Conservation (phyloP, 2,888 invertebrate species). For the Meteorus colon region DNA sequence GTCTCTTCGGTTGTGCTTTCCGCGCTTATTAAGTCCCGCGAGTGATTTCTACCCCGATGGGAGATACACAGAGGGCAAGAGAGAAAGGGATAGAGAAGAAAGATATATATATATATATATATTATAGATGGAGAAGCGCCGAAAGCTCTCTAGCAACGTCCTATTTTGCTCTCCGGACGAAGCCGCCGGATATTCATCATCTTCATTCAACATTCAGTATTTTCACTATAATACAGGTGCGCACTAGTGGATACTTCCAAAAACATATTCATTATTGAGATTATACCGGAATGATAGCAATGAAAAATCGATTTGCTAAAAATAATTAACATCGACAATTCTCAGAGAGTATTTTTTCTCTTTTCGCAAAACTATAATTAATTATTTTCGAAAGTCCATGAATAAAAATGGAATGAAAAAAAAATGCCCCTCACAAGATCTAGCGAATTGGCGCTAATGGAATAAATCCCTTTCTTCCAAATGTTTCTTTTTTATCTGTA, state of each 20-base stretch:
- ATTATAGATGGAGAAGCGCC: background rate
- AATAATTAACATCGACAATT: background rate
- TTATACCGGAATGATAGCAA: background rate
- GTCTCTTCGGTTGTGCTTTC: conserved; percentile 62
- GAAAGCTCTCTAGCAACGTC: background rate
- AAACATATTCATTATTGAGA: background rate
- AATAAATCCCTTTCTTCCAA: background rate
- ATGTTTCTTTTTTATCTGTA: background rate
- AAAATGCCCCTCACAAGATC: background rate
- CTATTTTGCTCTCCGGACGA: background rate
- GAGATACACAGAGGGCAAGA: conserved; percentile 21
- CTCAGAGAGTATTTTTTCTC: too few relatives aligned
- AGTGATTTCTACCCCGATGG: conserved; percentile 66
- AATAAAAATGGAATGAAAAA: background rate
- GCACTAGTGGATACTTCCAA: background rate
- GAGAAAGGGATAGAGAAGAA: background rate
- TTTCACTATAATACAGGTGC: background rate
- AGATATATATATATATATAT: background rate
- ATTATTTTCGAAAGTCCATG: background rate
- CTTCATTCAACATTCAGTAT: conserved; percentile 32
- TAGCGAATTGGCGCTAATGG: background rate
- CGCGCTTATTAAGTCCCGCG: conserved; percentile 71
- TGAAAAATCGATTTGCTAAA: background rate
- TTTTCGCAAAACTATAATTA: too few relatives aligned
- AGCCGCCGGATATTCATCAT: conserved; percentile 18